Evolutionary conservation across 2,113 vertebrate species (phyloP).

Genomic region (Pseudonaja textilis): DNA sequence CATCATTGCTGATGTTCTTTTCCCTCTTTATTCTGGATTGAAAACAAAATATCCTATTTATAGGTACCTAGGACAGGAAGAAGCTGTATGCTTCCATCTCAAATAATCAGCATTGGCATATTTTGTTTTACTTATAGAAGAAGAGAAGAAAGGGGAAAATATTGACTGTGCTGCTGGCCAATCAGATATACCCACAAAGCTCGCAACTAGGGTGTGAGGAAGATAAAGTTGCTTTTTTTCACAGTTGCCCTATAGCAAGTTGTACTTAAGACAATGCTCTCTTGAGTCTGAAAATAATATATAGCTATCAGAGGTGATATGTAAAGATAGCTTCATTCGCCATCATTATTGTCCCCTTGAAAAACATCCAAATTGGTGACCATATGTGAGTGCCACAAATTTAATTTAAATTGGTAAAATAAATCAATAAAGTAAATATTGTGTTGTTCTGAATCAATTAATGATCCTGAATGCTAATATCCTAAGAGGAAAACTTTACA

Average conservation of each 20-base stretch:
- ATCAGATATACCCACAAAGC: background rate
- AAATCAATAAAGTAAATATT: background rate
- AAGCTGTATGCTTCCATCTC: background rate
- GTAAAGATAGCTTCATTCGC: background rate
- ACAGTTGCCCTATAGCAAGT: background rate
- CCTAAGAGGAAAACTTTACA: no score
- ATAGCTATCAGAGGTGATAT: background rate
- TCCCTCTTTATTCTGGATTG: background rate
- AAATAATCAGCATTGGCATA: background rate
- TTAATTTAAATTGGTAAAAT: background rate
- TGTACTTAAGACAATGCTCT: background rate
- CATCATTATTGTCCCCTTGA: background rate
- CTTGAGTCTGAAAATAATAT: background rate
- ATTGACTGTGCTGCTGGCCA: background rate
- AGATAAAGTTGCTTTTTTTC: background rate
- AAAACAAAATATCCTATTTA: background rate
- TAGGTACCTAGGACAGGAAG: background rate
- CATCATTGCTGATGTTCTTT: background rate
- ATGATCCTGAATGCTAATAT: no score
- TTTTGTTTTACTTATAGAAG: background rate
- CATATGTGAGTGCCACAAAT: background rate
- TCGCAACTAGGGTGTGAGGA: background rate
- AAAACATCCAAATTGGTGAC: background rate
- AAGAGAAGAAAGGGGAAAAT: background rate
- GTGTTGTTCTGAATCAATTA: background rate